Evolutionary conservation across 2,888 invertebrate species (phyloP).

Genomic region (Metalampra italica): DNA sequence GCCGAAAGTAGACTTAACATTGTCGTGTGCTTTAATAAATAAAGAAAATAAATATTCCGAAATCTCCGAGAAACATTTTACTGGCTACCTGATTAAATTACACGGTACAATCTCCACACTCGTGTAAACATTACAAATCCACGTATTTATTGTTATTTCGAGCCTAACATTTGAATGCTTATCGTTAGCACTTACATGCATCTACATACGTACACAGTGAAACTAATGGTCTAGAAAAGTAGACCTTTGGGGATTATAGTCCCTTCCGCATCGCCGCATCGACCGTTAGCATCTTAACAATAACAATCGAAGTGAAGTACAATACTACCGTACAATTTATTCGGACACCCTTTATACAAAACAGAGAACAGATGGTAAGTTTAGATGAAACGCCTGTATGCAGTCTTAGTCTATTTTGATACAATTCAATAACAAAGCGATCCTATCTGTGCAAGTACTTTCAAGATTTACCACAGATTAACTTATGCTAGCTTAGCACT

Average conservation of each 20-base stretch:
- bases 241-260: neutral
- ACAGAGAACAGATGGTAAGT: no score
- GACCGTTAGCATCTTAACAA: slow-evolving; percentile 1
- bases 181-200: neutral
- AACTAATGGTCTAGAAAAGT: neutral
- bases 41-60: no score
- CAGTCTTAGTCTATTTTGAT: no score
- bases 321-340: neutral
- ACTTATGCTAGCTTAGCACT: no score
- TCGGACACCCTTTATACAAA: no score
- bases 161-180: neutral
- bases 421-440: no score
- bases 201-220: neutral
- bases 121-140: neutral
- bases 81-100: neutral
- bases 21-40: no score
- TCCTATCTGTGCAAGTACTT: no score
- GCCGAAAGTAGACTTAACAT: no score
- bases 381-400: no score
- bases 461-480: no score
- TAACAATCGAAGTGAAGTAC: slow-evolving; percentile 1
- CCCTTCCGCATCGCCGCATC: slow-evolving; percentile 1
- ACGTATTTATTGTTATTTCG: neutral
- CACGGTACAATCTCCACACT: neutral
- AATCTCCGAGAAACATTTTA: no score